Conservation (phyloP, 2,797 vertebrate genomes). For the Fundulus diaphanus region DNA sequence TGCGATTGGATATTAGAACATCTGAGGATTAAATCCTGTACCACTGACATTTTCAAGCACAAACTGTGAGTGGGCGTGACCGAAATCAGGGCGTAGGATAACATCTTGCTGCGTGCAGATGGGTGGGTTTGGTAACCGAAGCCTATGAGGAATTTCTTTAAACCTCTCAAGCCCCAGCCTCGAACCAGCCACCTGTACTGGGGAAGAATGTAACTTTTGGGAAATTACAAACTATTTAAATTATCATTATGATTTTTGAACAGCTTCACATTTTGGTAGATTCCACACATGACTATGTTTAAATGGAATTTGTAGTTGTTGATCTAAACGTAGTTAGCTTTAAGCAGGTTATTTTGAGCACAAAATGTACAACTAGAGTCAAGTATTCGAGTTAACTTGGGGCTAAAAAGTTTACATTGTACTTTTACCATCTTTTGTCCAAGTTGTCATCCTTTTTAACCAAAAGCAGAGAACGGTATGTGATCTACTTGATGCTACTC, state of each 20-base stretch:
- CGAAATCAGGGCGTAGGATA: too few species aligned
- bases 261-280: too few species aligned
- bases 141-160: background rate
- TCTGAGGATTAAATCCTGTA: background rate
- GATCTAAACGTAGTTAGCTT: too few species aligned
- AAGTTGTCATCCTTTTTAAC: conserved; percentile 56
- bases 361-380: background rate
- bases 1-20: too few species aligned
- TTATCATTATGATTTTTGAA: too few species aligned
- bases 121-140: background rate
- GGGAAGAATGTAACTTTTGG: too few species aligned
- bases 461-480: conserved; percentile 62
- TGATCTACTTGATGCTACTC: background rate
- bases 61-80: background rate
- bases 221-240: too few species aligned
- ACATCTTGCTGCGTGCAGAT: background rate
- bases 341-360: too few species aligned
- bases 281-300: too few species aligned
- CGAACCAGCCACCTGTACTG: too few species aligned
- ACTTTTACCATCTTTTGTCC: background rate
- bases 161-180: too few species aligned
- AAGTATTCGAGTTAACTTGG: background rate
- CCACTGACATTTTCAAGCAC: background rate
- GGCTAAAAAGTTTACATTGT: background rate
- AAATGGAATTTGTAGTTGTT: too few species aligned